Conservation (phyloP, 2,113 vertebrate species). For the Myodes glareolus region DNA sequence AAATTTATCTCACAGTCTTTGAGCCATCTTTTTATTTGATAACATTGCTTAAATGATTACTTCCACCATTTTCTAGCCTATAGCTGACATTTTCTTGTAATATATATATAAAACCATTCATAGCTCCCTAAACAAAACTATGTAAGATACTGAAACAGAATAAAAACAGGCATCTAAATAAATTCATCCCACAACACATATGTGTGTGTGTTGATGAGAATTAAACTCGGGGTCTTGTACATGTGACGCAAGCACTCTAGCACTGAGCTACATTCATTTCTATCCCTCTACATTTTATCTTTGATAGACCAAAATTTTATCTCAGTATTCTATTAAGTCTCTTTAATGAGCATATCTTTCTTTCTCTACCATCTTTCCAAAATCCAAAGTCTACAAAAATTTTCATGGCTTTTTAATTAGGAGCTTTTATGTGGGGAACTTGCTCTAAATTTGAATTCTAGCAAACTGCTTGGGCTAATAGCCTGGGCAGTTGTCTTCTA, state of each 20-base stretch:
- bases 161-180: constrained; percentile 59
- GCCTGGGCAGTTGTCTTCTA: background rate
- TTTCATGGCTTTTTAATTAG: background rate
- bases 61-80: constrained; percentile 42
- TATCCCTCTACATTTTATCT: background rate
- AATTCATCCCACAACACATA: background rate
- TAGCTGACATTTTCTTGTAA: background rate
- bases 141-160: constrained; percentile 52
- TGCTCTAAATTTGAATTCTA: constrained; percentile 51
- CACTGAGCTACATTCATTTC: background rate
- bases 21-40: background rate
- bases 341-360: background rate
- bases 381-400: constrained; percentile 24
- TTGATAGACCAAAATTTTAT: constrained; percentile 15
- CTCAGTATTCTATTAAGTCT: background rate
- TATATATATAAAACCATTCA: constrained; percentile 51
- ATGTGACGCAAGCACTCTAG: background rate
- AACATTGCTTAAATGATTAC: constrained; percentile 49
- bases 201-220: background rate
- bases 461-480: background rate
- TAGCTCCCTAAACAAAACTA: constrained; percentile 50
- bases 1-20: background rate
- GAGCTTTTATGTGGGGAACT: background rate
- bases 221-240: background rate
- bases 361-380: background rate